Evolutionary conservation across 2,888 invertebrate species (phyloP).

Genomic region (Zygaena filipendulae): DNA sequence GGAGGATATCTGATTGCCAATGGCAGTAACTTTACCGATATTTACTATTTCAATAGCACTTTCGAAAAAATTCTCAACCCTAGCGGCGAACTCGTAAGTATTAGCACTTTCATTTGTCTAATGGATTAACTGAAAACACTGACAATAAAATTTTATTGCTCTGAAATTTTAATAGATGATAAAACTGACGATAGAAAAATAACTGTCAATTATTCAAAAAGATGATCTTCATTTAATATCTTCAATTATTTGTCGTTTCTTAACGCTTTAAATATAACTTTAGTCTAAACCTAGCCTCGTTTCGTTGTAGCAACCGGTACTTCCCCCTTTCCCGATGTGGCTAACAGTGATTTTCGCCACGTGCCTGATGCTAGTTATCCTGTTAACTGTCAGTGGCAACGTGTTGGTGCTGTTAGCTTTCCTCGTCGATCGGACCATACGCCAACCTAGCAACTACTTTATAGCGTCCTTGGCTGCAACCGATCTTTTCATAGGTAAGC

Average conservation of each 20-base stretch:
- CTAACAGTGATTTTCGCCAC: slow-evolving; percentile 90
- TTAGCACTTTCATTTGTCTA: background rate
- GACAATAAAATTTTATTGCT: background rate
- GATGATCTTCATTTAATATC: background rate
- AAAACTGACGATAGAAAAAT: too few relatives aligned
- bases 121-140: slow-evolving; percentile 3
- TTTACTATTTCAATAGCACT: slow-evolving; percentile 46
- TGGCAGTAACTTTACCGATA: slow-evolving; percentile 45
- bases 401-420: slow-evolving; percentile 95
- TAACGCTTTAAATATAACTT: too few relatives aligned
- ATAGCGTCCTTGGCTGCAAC: slow-evolving; percentile 98
- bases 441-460: slow-evolving; percentile 99
- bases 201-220: too few relatives aligned
- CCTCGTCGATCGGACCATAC: slow-evolving; percentile 90
- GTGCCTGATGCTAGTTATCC: slow-evolving; percentile 86
- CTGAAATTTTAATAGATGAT: slow-evolving; percentile 1
- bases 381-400: slow-evolving; percentile 95
- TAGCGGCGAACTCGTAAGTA: slow-evolving; percentile 36
- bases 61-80: slow-evolving; percentile 31
- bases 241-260: too few relatives aligned
- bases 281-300: too few relatives aligned
- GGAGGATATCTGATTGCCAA: slow-evolving; percentile 38
- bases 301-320: slow-evolving; percentile 72
- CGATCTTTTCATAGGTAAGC: slow-evolving; percentile 93
- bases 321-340: slow-evolving; percentile 91